Evolutionary conservation across 2,888 invertebrate species (phyloP), one percentile per base, ranked within the genome.

Genomic region (Augiades crinisus): DNA sequence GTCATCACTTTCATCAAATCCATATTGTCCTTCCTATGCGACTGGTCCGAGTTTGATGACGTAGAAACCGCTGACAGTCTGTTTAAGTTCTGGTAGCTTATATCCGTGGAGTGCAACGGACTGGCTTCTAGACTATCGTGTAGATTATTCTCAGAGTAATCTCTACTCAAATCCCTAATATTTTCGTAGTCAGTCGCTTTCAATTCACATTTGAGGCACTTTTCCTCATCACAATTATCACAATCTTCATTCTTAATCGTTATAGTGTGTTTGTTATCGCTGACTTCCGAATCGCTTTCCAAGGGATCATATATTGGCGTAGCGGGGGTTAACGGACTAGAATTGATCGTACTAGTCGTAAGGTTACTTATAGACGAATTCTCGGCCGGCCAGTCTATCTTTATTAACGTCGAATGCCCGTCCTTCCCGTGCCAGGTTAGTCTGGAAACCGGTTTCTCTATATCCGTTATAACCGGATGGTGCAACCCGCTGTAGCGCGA

Each of bases 31-130:
- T 57, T 75, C 45, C 68, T 75, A 5, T 78, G 75, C 0, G 75
- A 70, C 3, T 64, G 68, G 12, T 80, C 83, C 0, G 84, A 85
- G 5, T 83, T 84, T 0, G 86, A 85, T 0, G 90, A 90, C 0
- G 75, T 81, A 0, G 90, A 90, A 0, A 87, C 75, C 1, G 83
- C 89, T 0, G 91, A 90, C 3, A 90, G 57, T 44, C 90, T 72
- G 53, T 91, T 91, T 1, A 91, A 58, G 57, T 90, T 89, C 33
- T 90, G 86, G 51, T 90, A 91, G 56, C 88, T 89, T 0, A 91
- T 78, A 54, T 91, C 90, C 0, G 71, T 72, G 0, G 88, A 84
- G 46, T 80, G 86, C n/a, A 75, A 58, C 0, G 86, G 81, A 46
- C 82, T 86, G 0, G 74, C 74, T 47, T 87, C 86, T 4, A 79